phyloP scores from a whole-genome alignment of 2,888 invertebrate species.

The Apocheima hispidaria region DNA sequence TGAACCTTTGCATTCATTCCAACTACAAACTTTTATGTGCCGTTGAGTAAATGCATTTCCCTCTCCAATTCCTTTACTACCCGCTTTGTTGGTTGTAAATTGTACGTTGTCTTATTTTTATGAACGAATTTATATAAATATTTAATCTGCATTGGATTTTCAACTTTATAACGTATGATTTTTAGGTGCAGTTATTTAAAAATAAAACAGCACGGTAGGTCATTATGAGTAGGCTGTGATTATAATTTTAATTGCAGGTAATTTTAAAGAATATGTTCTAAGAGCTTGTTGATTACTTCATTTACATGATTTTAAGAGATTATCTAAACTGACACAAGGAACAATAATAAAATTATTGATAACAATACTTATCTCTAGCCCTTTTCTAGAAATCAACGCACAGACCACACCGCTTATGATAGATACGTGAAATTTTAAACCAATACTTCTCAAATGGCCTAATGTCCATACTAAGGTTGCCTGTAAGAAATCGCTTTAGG shows the following conservation, averaged over 20 bases:
- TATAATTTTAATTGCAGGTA: slow-evolving; percentile 19
- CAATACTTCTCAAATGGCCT: no score
- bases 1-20: not conserved
- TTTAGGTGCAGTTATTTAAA: not conserved
- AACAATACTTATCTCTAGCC: no score
- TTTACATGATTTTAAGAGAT: slow-evolving; percentile 13
- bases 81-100: not conserved
- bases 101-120: slow-evolving; percentile 6
- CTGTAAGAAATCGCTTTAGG: no score
- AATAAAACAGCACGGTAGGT: not conserved
- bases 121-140: slow-evolving; percentile 9
- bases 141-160: not conserved
- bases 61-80: not conserved
- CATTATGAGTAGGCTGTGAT: slow-evolving; percentile 8
- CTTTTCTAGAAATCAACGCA: no score
- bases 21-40: slow-evolving; percentile 14
- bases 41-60: slow-evolving; percentile 15
- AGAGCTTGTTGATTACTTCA: slow-evolving; percentile 9
- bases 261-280: slow-evolving; percentile 16
- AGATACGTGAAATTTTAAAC: no score
- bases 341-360: not conserved
- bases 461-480: no score
- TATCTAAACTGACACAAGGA: slow-evolving; percentile 2
- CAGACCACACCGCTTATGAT: no score
- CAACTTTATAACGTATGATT: not conserved